Base-by-base conservation (phyloP, 1,140 invertebrate species). In the Trichonephila clavata region DNA sequence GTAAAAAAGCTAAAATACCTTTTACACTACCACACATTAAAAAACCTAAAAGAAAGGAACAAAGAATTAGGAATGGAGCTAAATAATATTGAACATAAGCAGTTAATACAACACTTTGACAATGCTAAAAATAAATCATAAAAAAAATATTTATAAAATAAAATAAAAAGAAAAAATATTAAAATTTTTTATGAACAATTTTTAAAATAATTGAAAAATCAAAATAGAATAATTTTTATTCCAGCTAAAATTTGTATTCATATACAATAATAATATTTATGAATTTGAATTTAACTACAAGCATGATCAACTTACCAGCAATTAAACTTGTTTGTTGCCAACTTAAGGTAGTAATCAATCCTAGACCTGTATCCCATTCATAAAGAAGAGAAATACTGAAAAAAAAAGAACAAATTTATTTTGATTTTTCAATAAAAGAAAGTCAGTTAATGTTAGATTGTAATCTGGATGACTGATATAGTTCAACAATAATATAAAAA, bases 301-400 rank as follows among this genome's bases (percentile, higher is more conserved):
- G 32, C 1, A 65, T 21, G 57, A 21, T 21, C 5, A 13, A 59
- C 50, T 59, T 59, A 84, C 83, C 83, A 59, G 83, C 83, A 59
- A 27, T 32, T 57, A 59, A 84, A n/a, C 86, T 89, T 65, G 93
- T 94, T 68, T 94, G 86, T 71, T 94, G 86, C 93, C 86, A 94
- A 59, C 68, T 89, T 13, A 94, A 20, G 18, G 86, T 27, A 7
- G 86, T 94, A 27, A 94, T 13, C 32, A 90, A 68, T 50, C 93
- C 93, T 39, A 94, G 63, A 20, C n/a, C 93, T 21, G 87, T 90
- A 59, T 90, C 87, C 86, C 93, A 94, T 59, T 94, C 93, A 84
- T 90, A 43, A 24, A 80, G 77, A 57, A 94, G n/a, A 27, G 93
- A n/a, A 24, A 90, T 43, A 21, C 93, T 94, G 32, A 24, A 94